These are phyloP conservation scores for Muscidifurax raptorellus DNA, from an alignment of 1,140 invertebrate genomes.

Conservation along the genomic window DNA sequence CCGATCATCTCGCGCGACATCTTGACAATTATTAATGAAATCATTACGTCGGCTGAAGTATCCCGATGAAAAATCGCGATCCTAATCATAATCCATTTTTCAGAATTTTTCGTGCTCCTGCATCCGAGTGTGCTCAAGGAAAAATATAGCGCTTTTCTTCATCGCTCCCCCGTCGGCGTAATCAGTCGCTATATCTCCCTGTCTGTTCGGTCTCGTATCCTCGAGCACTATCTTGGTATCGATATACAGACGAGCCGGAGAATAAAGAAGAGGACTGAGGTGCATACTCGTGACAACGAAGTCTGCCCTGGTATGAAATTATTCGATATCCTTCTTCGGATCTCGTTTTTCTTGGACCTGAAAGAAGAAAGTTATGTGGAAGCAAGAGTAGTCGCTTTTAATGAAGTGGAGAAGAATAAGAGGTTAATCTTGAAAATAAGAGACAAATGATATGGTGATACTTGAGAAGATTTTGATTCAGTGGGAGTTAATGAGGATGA, in stretches of 20 bases:
- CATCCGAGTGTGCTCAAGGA: neutral
- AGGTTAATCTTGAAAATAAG: no score
- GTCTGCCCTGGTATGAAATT: slow-evolving; percentile 31
- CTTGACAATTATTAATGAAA: slow-evolving; percentile 25
- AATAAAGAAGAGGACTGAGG: slow-evolving; percentile 21
- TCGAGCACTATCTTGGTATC: neutral
- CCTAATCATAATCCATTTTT: no score
- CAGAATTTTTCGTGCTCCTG: slow-evolving; percentile 9
- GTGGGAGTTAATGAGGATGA: no score
- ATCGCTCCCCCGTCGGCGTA: neutral
- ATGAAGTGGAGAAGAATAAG: no score
- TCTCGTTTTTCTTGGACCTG: no score
- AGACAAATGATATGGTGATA: no score
- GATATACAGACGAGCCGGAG: neutral
- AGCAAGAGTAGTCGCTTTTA: no score
- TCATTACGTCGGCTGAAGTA: neutral
- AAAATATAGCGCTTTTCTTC: neutral
- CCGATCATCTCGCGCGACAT: neutral
- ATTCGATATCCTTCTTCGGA: slow-evolving; percentile 21
- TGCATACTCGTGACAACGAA: slow-evolving; percentile 23
- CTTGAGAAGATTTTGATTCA: no score
- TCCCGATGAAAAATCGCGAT: neutral
- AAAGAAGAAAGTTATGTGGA: no score
- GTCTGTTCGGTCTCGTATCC: no score
- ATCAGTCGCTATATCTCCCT: no score